phyloP scores from a whole-genome alignment of 1,140 invertebrate genomes.

The Leptinotarsa lineolata region DNA sequence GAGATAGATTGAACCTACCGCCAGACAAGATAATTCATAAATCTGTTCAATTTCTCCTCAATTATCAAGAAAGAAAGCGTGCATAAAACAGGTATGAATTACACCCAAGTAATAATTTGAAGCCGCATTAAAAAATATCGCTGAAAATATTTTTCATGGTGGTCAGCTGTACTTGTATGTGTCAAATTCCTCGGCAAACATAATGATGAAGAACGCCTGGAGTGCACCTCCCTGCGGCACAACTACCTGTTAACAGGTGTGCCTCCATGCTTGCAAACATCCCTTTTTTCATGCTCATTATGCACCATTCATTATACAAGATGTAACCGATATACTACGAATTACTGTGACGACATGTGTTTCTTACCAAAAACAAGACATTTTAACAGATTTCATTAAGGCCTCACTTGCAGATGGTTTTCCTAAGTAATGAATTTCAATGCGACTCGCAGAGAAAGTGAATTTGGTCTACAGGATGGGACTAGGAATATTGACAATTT shows the following conservation, averaged over 20 bases:
- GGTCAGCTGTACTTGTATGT: background rate
- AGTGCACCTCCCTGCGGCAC: slow-evolving; percentile 10
- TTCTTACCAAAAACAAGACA: slow-evolving; percentile 33
- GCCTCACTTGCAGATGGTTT: slow-evolving; percentile 37
- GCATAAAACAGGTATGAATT: background rate
- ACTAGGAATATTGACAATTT: background rate
- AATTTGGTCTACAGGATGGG: background rate
- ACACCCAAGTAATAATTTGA: background rate
- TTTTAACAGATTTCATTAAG: slow-evolving; percentile 38
- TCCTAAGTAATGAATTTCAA: slow-evolving; percentile 5
- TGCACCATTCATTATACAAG: slow-evolving; percentile 21
- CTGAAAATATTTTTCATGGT: background rate
- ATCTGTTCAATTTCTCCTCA: background rate
- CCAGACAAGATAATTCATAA: background rate
- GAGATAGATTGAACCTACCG: no score
- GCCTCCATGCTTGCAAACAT: slow-evolving; percentile 21
- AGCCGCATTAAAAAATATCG: background rate
- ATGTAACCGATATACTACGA: slow-evolving; percentile 37
- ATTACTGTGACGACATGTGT: slow-evolving; percentile 39
- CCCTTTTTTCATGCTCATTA: slow-evolving; percentile 24
- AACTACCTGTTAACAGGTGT: slow-evolving; percentile 23
- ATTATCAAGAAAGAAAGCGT: background rate
- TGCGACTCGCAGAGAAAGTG: background rate
- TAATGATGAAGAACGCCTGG: background rate
- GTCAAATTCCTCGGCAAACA: slow-evolving; percentile 5